Conservation (phyloP, 2,113 vertebrate genomes). For the Eudyptes chrysolophus region DNA sequence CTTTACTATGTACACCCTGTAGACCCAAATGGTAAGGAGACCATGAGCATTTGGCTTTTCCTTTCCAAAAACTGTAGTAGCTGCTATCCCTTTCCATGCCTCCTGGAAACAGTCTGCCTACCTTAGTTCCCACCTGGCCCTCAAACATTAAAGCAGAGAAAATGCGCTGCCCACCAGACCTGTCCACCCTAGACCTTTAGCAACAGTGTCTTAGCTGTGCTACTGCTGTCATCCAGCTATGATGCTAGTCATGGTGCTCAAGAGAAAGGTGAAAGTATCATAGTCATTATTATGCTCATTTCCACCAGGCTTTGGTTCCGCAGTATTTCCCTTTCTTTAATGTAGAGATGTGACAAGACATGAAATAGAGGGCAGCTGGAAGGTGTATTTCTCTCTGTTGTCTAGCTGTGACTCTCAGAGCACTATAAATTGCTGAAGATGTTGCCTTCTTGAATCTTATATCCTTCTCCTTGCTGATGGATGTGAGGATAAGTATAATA, state of each 20-base stretch:
- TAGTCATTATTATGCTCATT: background rate
- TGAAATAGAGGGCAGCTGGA: background rate
- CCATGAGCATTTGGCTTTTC: background rate
- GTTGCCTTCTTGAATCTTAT: background rate
- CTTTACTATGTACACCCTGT: background rate
- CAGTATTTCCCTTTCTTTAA: background rate
- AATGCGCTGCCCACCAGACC: background rate
- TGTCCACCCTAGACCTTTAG: background rate
- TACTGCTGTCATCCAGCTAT: background rate
- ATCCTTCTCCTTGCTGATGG: conserved; percentile 4
- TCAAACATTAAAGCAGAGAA: background rate
- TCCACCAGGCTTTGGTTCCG: background rate
- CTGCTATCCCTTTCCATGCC: background rate
- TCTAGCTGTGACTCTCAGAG: background rate
- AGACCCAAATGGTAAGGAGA: background rate
- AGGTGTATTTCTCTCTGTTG: background rate
- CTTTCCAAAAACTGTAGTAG: background rate
- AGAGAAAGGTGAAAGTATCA: background rate
- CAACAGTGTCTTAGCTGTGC: background rate
- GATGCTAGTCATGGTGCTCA: background rate
- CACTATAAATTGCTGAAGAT: conserved; percentile 16
- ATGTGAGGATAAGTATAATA: conserved; percentile 3
- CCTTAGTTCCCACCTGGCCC: background rate
- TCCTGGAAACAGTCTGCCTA: background rate
- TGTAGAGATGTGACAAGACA: background rate